A percentile compares a stretch with the other conserved stretches of the same genome.
Evolutionary conservation across 2,113 vertebrate species (phyloP).

Genomic region (Gorsachius goisagi): DNA sequence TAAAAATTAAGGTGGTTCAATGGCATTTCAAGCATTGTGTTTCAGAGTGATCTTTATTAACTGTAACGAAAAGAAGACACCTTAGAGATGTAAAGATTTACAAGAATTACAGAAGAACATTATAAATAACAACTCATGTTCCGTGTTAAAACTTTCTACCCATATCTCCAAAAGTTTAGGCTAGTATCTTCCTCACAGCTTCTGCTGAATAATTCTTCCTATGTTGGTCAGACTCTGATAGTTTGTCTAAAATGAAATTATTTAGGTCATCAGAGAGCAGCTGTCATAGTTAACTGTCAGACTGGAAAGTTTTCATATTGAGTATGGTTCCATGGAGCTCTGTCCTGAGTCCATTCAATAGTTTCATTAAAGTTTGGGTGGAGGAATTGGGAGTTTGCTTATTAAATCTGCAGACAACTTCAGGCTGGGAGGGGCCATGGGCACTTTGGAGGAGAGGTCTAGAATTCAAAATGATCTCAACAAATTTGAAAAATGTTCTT

Average conservation of each 20-base stretch:
- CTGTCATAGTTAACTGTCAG: background rate
- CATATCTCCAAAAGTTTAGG: background rate
- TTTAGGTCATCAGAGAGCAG: background rate
- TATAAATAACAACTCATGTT: background rate
- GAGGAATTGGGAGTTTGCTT: background rate
- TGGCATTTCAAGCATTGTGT: background rate
- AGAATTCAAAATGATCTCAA: background rate
- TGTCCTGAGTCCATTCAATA: background rate
- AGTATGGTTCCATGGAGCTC: background rate
- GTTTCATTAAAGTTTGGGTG: background rate
- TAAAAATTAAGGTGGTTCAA: background rate
- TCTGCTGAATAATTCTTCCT: background rate
- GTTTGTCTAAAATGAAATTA: background rate
- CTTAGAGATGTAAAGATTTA: background rate
- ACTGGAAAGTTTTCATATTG: background rate
- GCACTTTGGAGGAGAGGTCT: background rate
- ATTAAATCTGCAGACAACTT: background rate
- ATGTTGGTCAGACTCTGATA: background rate
- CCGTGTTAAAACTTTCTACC: background rate
- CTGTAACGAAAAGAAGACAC: background rate
- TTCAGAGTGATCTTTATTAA: background rate
- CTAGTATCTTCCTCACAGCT: background rate
- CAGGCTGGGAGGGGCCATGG: background rate
- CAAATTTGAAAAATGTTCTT: background rate
- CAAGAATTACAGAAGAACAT: background rate